Percentiles rank a stretch among this genome's conserved stretches.
Evolutionary conservation across 2,797 vertebrate genomes (phyloP).

Genomic region (Lutjanus campechanus): DNA sequence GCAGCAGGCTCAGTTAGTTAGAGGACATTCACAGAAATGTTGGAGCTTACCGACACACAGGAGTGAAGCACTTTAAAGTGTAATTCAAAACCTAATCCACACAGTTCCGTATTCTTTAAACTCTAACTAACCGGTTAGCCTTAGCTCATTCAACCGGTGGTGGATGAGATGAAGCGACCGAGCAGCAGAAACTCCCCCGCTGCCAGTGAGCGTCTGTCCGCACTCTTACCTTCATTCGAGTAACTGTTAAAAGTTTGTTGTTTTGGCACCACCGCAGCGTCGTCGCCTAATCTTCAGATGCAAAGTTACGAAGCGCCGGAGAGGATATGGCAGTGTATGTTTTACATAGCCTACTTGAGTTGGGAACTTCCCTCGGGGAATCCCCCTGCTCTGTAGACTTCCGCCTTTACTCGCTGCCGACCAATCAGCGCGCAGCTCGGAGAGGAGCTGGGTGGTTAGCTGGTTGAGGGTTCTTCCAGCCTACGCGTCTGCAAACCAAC

Average conservation of each 20-base stretch:
- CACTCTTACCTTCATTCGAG: slow-evolving; percentile 86
- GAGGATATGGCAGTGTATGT: slow-evolving; percentile 86
- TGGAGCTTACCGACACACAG: slow-evolving; percentile 8
- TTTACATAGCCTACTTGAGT: slow-evolving; percentile 84
- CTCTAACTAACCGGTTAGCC: slow-evolving; percentile 18
- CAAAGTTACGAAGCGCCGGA: slow-evolving; percentile 69
- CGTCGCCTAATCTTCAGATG: slow-evolving; percentile 67
- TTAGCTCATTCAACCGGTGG: slow-evolving; percentile 66
- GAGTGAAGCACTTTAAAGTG: slow-evolving; percentile 22
- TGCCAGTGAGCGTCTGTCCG: slow-evolving; percentile 13
- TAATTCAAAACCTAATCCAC: slow-evolving; percentile 26
- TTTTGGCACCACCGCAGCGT: slow-evolving; percentile 73
- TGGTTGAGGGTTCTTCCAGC: slow-evolving; percentile 79
- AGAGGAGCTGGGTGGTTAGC: slow-evolving; percentile 61
- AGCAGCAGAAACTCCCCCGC: slow-evolving; percentile 25
- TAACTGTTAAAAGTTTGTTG: slow-evolving; percentile 62
- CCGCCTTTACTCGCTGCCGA: slow-evolving; percentile 77
- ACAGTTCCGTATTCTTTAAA: slow-evolving; percentile 72
- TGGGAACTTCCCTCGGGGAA: slow-evolving; percentile 93
- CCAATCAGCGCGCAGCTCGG: slow-evolving; percentile 82
- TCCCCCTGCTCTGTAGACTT: slow-evolving; percentile 86
- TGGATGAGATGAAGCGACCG: slow-evolving; percentile 28
- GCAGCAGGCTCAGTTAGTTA: not conserved
- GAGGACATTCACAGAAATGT: not conserved
- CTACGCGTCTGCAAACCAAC: slow-evolving; percentile 76